Percentiles rank a stretch among this genome's conserved stretches.
phyloP scores from a whole-genome alignment of 2,888 invertebrate species.

The Odiellus spinosus region DNA sequence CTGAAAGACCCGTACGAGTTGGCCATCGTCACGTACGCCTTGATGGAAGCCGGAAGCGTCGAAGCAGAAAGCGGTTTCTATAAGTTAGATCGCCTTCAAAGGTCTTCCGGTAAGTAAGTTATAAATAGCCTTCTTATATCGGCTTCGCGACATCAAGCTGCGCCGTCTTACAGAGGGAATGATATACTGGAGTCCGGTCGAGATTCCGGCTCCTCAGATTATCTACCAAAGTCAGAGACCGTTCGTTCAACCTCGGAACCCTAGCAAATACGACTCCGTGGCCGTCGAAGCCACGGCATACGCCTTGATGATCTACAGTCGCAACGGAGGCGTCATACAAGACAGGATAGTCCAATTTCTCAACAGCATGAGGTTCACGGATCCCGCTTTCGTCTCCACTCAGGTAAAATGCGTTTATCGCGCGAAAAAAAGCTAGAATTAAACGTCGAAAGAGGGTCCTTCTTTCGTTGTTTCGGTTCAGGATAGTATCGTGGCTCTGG shows the following conservation, averaged over 20 bases:
- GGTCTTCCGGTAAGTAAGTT: neutral
- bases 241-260: conserved; percentile 31
- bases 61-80: conserved; percentile 30
- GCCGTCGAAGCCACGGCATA: conserved; percentile 40
- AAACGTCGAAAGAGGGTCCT: neutral
- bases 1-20: conserved; percentile 34
- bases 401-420: conserved; percentile 23
- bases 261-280: conserved; percentile 34
- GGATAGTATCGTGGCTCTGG: conserved; percentile 38
- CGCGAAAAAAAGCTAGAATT: neutral
- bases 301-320: conserved; percentile 35
- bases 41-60: conserved; percentile 30
- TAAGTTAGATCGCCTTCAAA: conserved; percentile 24
- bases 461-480: conserved; percentile 14
- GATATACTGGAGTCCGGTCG: conserved; percentile 31
- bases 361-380: conserved; percentile 31
- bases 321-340: conserved; percentile 29
- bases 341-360: conserved; percentile 33
- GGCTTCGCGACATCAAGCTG: no score
- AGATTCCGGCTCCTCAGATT: conserved; percentile 21
- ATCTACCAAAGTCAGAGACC: conserved; percentile 32
- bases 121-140: no score
- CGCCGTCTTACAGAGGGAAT: conserved; percentile 32
- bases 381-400: conserved; percentile 32
- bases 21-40: conserved; percentile 36